Percentiles rank a stretch among this genome's conserved stretches.
phyloP scores from a whole-genome alignment of 2,797 vertebrate species.

The Mormyrops boulengeri region DNA sequence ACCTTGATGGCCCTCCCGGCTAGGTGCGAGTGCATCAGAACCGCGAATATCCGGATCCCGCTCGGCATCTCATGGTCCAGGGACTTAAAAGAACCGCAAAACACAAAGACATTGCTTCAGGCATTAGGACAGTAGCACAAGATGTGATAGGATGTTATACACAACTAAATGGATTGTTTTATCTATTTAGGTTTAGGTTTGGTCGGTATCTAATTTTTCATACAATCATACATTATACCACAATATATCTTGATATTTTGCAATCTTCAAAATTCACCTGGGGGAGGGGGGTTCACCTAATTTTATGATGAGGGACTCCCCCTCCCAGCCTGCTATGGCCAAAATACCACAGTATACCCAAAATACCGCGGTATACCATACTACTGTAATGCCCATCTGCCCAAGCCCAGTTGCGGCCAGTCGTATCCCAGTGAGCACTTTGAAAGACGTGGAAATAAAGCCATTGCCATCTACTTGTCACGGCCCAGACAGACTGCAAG shows the following conservation, averaged over 20 bases:
- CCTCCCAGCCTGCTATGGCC: not conserved
- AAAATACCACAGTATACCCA: not conserved
- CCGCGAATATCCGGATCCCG: conserved; percentile 72
- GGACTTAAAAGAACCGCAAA: conserved; percentile 52
- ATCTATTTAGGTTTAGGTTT: not conserved
- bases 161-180: not conserved
- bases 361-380: not conserved
- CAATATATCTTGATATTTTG: not conserved
- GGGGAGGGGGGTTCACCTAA: not conserved
- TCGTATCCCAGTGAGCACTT: not conserved
- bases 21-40: conserved; percentile 76
- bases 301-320: not conserved
- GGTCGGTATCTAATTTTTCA: not conserved
- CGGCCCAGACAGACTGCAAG: not conserved
- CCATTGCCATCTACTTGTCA: not conserved
- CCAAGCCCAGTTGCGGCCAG: not conserved
- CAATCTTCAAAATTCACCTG: not conserved
- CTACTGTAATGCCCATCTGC: not conserved
- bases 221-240: not conserved
- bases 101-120: not conserved
- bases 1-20: conserved; percentile 69
- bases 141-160: not conserved
- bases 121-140: not conserved
- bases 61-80: conserved; percentile 67
- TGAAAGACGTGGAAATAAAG: not conserved